Evolutionary conservation across 2,888 invertebrate species (phyloP), one percentile per base, ranked within the genome.

Genomic region (Subacronicta megacephala): DNA sequence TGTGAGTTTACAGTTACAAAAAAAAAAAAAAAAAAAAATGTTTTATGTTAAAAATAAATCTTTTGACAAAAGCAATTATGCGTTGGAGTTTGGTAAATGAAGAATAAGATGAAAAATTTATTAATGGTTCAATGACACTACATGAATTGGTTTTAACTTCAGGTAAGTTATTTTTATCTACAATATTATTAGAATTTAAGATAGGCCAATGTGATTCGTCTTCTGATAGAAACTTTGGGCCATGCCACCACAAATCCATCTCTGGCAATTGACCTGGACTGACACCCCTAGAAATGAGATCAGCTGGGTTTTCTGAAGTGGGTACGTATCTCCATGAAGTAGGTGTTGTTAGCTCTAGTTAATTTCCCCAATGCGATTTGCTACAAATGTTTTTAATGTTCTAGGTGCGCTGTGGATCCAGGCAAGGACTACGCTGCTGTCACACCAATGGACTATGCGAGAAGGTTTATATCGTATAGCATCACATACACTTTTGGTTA

Each of bases 331-430:
- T 13, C 41, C 41, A 41, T 16, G 41, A 41, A 29, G 41, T 29
- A 10, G 41, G 41, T 5, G 26, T 10, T 26, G 41, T 41, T 5
- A 29, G 3, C 15, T 41, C 41, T 15, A 26, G n/a, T n/a, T 6
- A 10, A 41, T 29, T 12, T 41, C 41, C 13, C 41, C 41, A 16
- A 41, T 41, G 10, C 41, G 41, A 16, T 41, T 41, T 29, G 41
- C 41, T 16, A 41, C 26, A 10, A 41, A 41, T 16, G 26, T 26
- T 26, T 41, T 26, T 10, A 41, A 29, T 15, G 15, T 26, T 41
- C 41, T 29, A 41, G 23, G 9, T n/a, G 3, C 12, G 29, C 29
- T 29, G 12, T 12, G 29, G 12, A 29, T 29, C 29, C 29, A 29
- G 3, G 29, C 12, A 12, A 29, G 29, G 2, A 41, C 23, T 15